Evolutionary conservation across 2,113 vertebrate species (phyloP).

Genomic region (Pseudorasbora parva): DNA sequence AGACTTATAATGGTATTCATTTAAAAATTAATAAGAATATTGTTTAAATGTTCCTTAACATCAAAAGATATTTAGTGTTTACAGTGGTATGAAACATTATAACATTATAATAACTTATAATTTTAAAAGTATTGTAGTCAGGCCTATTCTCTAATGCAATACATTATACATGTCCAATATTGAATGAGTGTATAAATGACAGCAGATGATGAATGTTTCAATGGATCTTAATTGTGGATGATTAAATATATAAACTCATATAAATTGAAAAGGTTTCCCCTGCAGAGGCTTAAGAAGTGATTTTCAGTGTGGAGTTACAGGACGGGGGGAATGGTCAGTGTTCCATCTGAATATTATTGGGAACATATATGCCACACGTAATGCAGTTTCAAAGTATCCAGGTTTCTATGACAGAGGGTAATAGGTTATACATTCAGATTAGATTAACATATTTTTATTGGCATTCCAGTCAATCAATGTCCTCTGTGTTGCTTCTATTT

Average conservation of each 20-base stretch:
- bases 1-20: neutral
- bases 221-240: no score
- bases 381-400: neutral
- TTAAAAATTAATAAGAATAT: conserved; percentile 21
- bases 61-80: conserved; percentile 33
- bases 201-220: no score
- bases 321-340: neutral
- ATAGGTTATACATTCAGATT: neutral
- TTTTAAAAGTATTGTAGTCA: neutral
- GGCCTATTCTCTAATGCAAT: no score
- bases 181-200: no score
- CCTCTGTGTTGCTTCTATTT: no score
- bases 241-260: neutral
- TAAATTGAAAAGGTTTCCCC: neutral
- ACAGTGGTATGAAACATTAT: conserved; percentile 30
- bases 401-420: neutral
- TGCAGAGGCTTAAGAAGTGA: neutral
- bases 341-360: neutral
- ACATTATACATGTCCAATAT: no score
- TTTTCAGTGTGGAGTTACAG: neutral
- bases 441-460: neutral
- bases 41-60: conserved; percentile 6
- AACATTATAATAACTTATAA: no score
- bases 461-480: no score
- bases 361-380: neutral